These are phyloP conservation scores for Mirza zaza DNA, from an alignment of 2,113 vertebrate genomes.

Conservation along the genomic window DNA sequence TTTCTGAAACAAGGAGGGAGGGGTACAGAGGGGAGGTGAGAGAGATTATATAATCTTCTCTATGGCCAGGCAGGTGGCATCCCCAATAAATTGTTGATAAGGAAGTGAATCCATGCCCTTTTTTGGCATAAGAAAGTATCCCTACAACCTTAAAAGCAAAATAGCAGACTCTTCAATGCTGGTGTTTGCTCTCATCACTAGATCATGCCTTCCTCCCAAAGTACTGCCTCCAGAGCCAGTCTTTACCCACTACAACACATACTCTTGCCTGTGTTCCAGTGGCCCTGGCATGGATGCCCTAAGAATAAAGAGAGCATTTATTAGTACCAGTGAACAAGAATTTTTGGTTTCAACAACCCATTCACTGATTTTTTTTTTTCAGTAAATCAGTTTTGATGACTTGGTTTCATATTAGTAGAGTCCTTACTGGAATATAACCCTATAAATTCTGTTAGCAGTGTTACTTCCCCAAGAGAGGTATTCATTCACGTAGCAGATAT, in stretches of 20 bases:
- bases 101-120: not conserved
- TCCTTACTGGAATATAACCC: not conserved
- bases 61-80: not conserved
- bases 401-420: not conserved
- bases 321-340: not conserved
- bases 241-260: not conserved
- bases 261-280: not conserved
- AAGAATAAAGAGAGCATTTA: not conserved
- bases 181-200: not conserved
- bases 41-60: not conserved
- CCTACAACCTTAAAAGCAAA: not conserved
- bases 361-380: not conserved
- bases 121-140: not conserved
- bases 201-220: not conserved
- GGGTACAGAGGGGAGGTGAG: not conserved
- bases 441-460: not conserved
- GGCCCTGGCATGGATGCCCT: not conserved
- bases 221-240: not conserved
- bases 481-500: too few relatives aligned
- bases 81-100: not conserved
- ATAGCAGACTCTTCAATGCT: not conserved
- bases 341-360: not conserved
- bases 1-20: conserved; percentile 25
- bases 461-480: too few relatives aligned
- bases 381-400: not conserved